These are phyloP conservation scores for Hirtodrosophila confusa DNA, from an alignment of 2,888 invertebrate species.

Conservation along the genomic window DNA sequence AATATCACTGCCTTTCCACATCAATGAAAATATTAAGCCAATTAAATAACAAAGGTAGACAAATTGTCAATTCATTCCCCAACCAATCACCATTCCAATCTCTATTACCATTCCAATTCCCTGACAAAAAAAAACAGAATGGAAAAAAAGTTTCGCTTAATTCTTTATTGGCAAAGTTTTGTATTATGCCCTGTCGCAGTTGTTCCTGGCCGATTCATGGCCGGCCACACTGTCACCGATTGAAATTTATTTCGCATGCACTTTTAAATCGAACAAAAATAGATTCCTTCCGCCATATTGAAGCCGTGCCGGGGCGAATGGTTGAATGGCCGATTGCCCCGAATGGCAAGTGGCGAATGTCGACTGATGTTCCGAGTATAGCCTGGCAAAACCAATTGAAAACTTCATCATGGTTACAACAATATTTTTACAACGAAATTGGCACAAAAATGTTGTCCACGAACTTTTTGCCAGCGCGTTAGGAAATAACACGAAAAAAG, in stretches of 20 bases:
- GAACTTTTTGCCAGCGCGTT: conserved; percentile 62
- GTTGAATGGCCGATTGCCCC: conserved; percentile 3
- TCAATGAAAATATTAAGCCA: conserved; percentile 56
- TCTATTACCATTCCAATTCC: conserved; percentile 9
- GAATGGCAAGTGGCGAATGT: background rate
- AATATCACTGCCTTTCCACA: conserved; percentile 3
- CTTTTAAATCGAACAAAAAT: conserved; percentile 74
- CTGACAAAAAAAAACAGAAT: conserved; percentile 7
- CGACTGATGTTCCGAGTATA: conserved; percentile 33
- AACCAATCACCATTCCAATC: conserved; percentile 19
- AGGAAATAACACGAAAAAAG: conserved; percentile 36
- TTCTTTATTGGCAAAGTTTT: conserved; percentile 69
- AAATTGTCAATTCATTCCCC: conserved; percentile 49
- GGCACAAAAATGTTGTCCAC: conserved; percentile 78
- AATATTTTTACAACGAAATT: conserved; percentile 79
- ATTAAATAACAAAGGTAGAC: conserved; percentile 61
- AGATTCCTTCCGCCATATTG: conserved; percentile 64
- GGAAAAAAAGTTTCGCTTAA: conserved; percentile 43
- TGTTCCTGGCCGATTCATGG: background rate
- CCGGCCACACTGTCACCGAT: conserved; percentile 18
- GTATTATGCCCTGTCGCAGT: conserved; percentile 28
- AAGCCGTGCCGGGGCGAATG: conserved; percentile 14
- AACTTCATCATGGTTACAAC: conserved; percentile 78
- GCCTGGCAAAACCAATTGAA: conserved; percentile 70
- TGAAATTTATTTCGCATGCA: conserved; percentile 73